These are phyloP conservation scores for Taeniopygia guttata DNA, from an alignment of 2,797 vertebrate genomes.

Conservation along the genomic window DNA sequence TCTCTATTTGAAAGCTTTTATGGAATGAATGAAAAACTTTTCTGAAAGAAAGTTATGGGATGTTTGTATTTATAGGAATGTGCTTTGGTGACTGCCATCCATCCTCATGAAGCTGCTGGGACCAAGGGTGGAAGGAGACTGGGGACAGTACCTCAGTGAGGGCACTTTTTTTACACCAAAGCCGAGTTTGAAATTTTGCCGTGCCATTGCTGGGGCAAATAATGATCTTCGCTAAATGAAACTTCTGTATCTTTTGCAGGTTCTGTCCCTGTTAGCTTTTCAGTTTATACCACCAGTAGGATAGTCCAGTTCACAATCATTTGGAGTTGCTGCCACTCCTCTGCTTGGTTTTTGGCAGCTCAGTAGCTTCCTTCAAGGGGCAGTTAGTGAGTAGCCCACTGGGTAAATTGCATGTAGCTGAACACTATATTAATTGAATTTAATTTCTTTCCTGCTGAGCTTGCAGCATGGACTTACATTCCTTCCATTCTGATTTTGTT, in stretches of 20 bases:
- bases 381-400: neutral
- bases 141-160: neutral
- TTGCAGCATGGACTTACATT: neutral
- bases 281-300: neutral
- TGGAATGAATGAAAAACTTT: neutral
- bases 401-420: neutral
- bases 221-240: neutral
- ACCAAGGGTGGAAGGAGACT: neutral
- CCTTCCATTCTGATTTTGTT: neutral
- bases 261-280: neutral
- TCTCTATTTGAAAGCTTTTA: neutral
- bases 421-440: neutral
- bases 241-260: neutral
- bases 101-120: neutral
- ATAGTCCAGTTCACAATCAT: neutral
- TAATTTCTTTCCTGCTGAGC: neutral
- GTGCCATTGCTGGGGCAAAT: neutral
- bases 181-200: neutral
- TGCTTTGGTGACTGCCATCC: neutral
- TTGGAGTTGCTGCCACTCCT: neutral
- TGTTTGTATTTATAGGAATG: neutral
- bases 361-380: neutral
- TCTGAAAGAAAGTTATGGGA: neutral
- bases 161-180: neutral
- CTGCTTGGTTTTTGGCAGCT: neutral